phyloP scores from a whole-genome alignment of 2,113 vertebrate species.

The Xerus inauris region DNA sequence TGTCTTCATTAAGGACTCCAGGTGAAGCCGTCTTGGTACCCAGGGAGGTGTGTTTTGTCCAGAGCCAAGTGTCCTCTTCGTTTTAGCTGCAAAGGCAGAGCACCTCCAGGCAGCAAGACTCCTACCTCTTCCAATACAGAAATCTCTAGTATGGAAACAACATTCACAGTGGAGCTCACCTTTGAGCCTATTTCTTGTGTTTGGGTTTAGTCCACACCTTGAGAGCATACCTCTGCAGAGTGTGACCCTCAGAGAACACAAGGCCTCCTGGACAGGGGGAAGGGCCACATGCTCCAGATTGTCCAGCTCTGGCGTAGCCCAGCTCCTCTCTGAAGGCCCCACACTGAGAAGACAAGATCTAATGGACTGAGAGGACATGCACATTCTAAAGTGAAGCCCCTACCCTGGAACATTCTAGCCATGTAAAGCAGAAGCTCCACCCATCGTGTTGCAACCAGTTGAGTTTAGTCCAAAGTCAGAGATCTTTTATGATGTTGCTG shows the following conservation, averaged over 20 bases:
- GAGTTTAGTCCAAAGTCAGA: background rate
- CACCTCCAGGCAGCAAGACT: background rate
- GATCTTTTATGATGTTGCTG: background rate
- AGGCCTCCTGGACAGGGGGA: background rate
- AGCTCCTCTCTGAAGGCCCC: background rate
- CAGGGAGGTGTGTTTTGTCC: background rate
- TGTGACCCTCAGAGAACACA: background rate
- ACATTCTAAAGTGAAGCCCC: background rate
- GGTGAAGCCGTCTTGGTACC: background rate
- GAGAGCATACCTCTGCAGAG: background rate
- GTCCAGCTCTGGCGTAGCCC: background rate
- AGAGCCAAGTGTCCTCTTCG: background rate
- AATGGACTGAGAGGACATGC: too few relatives aligned
- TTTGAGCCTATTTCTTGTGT: background rate
- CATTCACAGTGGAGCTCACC: background rate
- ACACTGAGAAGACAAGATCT: background rate
- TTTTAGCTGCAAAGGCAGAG: background rate
- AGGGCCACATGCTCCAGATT: background rate
- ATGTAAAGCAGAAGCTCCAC: background rate
- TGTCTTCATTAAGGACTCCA: background rate
- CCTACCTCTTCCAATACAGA: background rate
- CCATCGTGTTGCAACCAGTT: fast-evolving
- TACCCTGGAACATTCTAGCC: background rate
- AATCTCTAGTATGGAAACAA: background rate
- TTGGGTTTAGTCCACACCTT: background rate